Percentiles rank a stretch among this genome's conserved stretches.
phyloP scores from a whole-genome alignment of 1,140 invertebrate species.

The Cyphomyrmex costatus region DNA sequence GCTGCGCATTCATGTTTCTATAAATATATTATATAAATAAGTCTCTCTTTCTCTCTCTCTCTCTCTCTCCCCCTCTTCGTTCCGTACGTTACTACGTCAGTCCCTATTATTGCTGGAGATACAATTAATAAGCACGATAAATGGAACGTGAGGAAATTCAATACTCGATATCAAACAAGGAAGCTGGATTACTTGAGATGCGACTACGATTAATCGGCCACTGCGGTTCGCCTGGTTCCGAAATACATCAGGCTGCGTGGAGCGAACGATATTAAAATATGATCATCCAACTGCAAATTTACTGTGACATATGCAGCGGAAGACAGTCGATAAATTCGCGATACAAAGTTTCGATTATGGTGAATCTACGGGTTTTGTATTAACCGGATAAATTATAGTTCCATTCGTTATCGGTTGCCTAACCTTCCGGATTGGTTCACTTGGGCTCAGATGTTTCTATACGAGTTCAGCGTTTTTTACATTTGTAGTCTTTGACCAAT shows the following conservation, averaged over 20 bases:
- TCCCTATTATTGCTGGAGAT: neutral
- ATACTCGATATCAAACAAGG: slow-evolving; percentile 31
- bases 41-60: neutral
- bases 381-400: slow-evolving; percentile 41
- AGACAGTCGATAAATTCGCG: slow-evolving; percentile 13
- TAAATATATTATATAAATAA: neutral
- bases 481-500: neutral
- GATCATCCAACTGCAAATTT: slow-evolving; percentile 15
- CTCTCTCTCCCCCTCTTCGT: neutral
- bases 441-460: slow-evolving; percentile 8
- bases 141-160: slow-evolving; percentile 21
- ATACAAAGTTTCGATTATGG: neutral
- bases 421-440: neutral
- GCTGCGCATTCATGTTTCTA: neutral
- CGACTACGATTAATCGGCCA: neutral
- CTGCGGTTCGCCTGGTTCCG: neutral
- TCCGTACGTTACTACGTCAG: neutral
- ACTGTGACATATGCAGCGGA: neutral
- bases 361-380: slow-evolving; percentile 6
- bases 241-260: neutral
- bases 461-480: neutral
- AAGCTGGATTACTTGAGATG: slow-evolving; percentile 12
- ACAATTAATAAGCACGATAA: slow-evolving; percentile 30
- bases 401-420: slow-evolving; percentile 1
- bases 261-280: slow-evolving; percentile 4